These are phyloP conservation scores for Parasteatoda tepidariorum DNA, from an alignment of 1,140 invertebrate genomes.

Conservation along the genomic window DNA sequence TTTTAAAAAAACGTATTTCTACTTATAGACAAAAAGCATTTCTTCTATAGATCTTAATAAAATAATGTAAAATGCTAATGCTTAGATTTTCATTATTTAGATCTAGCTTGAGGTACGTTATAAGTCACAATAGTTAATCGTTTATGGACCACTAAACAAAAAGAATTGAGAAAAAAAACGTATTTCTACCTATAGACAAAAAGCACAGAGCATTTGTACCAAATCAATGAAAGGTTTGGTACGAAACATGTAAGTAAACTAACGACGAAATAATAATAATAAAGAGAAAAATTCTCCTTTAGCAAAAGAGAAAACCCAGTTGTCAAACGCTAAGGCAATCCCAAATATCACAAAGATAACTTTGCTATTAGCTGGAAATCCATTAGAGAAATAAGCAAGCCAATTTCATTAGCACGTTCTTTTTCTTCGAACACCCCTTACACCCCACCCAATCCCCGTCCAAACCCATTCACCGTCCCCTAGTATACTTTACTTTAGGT, in stretches of 20 bases:
- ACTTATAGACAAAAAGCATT: too few relatives aligned
- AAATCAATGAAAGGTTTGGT: constrained; percentile 46
- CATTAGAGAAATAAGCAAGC: constrained; percentile 54
- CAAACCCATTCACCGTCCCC: not conserved
- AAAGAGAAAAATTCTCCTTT: constrained; percentile 10
- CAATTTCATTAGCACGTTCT: constrained; percentile 57
- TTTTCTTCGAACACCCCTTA: constrained; percentile 4
- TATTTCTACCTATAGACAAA: too few relatives aligned
- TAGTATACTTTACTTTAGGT: constrained; percentile 4
- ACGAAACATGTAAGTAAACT: constrained; percentile 25
- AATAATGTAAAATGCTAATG: too few relatives aligned
- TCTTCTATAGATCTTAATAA: too few relatives aligned
- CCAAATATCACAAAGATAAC: constrained; percentile 39
- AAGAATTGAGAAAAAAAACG: too few relatives aligned
- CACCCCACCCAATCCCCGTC: not conserved
- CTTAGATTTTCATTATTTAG: too few relatives aligned
- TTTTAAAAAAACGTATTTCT: too few relatives aligned
- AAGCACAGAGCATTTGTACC: too few relatives aligned
- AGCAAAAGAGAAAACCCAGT: constrained; percentile 23
- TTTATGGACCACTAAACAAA: too few relatives aligned
- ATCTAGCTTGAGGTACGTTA: too few relatives aligned
- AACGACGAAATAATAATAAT: constrained; percentile 22
- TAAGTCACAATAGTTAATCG: too few relatives aligned
- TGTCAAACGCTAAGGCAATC: constrained; percentile 54
- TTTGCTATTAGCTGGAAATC: constrained; percentile 53